Base-by-base conservation (phyloP, 2,888 invertebrate genomes). In the Tachina fera region DNA sequence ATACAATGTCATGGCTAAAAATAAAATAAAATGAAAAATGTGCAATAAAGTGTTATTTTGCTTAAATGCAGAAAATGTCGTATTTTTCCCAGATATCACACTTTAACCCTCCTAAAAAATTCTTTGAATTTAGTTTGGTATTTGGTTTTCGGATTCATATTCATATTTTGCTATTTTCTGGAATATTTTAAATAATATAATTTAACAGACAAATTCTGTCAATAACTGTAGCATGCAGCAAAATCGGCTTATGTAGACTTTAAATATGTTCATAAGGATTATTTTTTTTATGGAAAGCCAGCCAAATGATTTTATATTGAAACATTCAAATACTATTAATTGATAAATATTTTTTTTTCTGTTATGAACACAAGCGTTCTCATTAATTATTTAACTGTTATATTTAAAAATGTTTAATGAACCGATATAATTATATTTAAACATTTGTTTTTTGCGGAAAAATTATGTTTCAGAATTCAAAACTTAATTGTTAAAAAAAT, bases 391-490 rank as follows among this genome's bases (percentile, higher is more conserved):
- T 80, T 72, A 58, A 72, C 49, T 49, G 56, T 13, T 49, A 49
- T 80, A 58, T 80, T 58, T 67, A 65, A 65, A 80, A 41, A 39
- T 65, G 65, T 49, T 72, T 80, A 80, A 80, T 80, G 72, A 80
- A 80, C 65, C 72, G 58, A 41, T 14, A 65, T 43, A 80, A 74
- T 80, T 71, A 58, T 72, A 79, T 74, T 71, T 65, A 65, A 65
- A 72, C 22, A 80, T 67, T 22, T 67, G 6, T 60, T 58, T 58
- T 70, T 70, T 31, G 49, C 41, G 41, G 22, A 1, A 58, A 58
- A 80, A 72, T 58, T 41, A 41, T 41, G 22, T 58, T 53, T 79
- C 19, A 58, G 65, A 71, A 71, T 63, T 22, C 16, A 71, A 71
- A 79, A 79, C 47, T 53, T 63, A 71, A 79, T 78, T 78, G 60